These are phyloP conservation scores for Siphamia tubifer DNA, from an alignment of 2,113 vertebrate genomes.

Conservation along the genomic window DNA sequence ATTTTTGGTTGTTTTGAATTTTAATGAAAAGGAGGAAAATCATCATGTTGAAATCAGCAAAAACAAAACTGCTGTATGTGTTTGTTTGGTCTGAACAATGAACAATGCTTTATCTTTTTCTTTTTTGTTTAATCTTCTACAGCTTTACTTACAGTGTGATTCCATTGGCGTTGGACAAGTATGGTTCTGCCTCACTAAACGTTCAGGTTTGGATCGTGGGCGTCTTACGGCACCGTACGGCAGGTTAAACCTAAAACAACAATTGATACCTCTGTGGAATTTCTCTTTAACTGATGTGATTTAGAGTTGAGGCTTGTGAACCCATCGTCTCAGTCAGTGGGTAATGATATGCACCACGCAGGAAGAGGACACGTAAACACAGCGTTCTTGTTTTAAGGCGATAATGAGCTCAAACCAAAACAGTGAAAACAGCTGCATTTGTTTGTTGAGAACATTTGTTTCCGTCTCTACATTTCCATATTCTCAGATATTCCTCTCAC, in stretches of 20 bases:
- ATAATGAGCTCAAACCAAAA: background rate
- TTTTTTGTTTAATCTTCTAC: too few species aligned
- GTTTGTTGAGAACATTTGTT: too few species aligned
- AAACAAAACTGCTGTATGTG: background rate
- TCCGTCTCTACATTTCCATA: too few species aligned
- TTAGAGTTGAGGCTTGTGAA: conserved; percentile 6
- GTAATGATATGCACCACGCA: conserved; percentile 10
- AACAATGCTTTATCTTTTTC: background rate
- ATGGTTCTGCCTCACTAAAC: conserved; percentile 41
- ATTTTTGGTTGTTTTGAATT: conserved; percentile 18
- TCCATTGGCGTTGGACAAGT: too few species aligned
- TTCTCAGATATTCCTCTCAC: too few species aligned
- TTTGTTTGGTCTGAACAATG: background rate
- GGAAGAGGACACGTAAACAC: background rate
- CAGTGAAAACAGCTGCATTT: background rate
- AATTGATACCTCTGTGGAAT: background rate
- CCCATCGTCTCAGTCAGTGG: background rate
- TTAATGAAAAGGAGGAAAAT: conserved; percentile 19
- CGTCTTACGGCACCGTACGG: background rate
- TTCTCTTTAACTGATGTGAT: conserved; percentile 17
- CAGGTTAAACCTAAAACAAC: background rate
- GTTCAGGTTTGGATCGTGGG: background rate
- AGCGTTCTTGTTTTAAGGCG: background rate
- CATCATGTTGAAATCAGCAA: background rate
- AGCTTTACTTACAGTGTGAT: conserved; percentile 2